Evolutionary conservation across 2,797 vertebrate genomes (phyloP), one percentile per base, ranked within the genome.

Genomic region (Falco rusticolus): DNA sequence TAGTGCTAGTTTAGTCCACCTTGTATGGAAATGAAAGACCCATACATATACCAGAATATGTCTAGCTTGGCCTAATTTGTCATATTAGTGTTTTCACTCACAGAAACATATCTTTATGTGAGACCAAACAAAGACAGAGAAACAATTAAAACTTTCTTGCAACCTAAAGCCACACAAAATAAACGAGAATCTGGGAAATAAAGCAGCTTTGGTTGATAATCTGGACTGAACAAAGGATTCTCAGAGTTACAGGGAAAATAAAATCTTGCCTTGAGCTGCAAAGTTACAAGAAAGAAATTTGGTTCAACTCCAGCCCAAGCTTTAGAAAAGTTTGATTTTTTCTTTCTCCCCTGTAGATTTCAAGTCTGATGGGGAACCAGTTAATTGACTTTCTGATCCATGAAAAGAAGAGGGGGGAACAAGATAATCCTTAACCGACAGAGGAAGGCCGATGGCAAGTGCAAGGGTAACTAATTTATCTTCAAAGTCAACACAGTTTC

Each of bases 381-480:
- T 60, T 70, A 78, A 92, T 57, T 88, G 87, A 78, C 57, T 90
- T 90, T 88, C 61, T 82, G 37, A 74, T 77, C 29, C 70, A 60
- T 3, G 1, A 68, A 51, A 50, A 69, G 89, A 64, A 77, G 78
- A 31, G 4, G 39, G 11, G 53, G 31, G 43, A 48, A 63, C 34
- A 31, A 56, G 70, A 33, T 47, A 50, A 87, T 50, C 54, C 83
- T 77, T 33, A 48, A 64, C 64, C 6, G 3, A 22, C 75, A 61
- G 74, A 45, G 9, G 19, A 61, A 84, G 65, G 89, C 86, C 8
- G 1, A 33, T 19, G 51, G 89, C 83, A 74, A 87, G 45, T 15
- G 29, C 54, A 51, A 87, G 41, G 65, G 60, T 54, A 90, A 81
- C 31, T 69, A 69, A 94, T 94, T 87, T 90, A 65, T 87, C 92